Evolutionary conservation across 2,797 vertebrate genomes (phyloP), one percentile per base, ranked within the genome.

Genomic region (Todus mexicanus): DNA sequence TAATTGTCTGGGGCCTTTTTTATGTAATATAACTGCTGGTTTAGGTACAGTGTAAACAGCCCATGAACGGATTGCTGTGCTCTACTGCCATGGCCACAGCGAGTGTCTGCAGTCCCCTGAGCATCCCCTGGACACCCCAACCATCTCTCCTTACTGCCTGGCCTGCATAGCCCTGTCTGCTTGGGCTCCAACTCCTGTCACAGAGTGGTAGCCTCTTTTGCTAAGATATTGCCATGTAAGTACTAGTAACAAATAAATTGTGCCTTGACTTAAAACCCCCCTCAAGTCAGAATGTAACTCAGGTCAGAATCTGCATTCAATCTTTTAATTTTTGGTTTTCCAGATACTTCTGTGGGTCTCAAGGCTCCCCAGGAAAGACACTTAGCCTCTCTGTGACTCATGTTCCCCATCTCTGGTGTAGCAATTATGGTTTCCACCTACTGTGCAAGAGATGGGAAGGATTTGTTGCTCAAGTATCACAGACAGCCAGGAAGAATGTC

Each of bases 371-470:
- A 66, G 71, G 37, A 84, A 94, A 90, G 60, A 82, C 66, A 79
- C 21, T 71, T 69, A 88, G 48, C 51, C 33, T 81, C 40, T 88
- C 60, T 38, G 31, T 82, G 77, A 76, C 85, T 86, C 80, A 50
- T 56, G 42, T 84, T 90, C 68, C 43, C 68, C 56, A 68, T 63
- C n/a, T 89, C 79, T 92, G 79, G 37, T 69, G 76, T 40, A 87
- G 54, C 63, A 89, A 86, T 93, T 93, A 88, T 4, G 26, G 43
- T 86, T 91, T 94, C 77, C 66, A 88, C 91, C 83, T 76, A 76
- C 87, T 91, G 60, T 90, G 87, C 60, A 78, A 93, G 73, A 82
- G 51, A 84, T 45, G 37, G 83, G 54, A 85, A 92, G 69, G 50
- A 80, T 90, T 80, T 87, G 57, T 80, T 75, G 69, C 63, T 78